A percentile compares a stretch with the other conserved stretches of the same genome.
phyloP scores from a whole-genome alignment of 1,140 invertebrate genomes.

The Arctopsyche grandis region DNA sequence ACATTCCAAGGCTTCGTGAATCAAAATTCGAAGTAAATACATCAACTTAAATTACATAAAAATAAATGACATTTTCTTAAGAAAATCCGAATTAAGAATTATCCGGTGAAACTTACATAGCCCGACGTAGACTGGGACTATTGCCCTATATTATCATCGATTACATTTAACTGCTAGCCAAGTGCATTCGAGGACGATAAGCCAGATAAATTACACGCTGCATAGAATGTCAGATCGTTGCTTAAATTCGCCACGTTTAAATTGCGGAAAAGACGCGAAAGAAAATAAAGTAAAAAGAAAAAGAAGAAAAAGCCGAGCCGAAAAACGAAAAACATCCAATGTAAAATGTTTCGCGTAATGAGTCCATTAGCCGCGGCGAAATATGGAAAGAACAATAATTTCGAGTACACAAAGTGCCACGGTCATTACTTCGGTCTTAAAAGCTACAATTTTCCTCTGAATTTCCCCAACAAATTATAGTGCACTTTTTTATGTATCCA shows the following conservation, averaged over 20 bases:
- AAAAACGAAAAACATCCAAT: background rate
- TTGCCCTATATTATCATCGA: no score
- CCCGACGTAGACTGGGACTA: no score
- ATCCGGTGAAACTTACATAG: no score
- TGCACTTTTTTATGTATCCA: background rate
- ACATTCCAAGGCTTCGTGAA: no score
- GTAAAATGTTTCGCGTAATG: slow-evolving; percentile 27
- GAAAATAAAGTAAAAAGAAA: background rate
- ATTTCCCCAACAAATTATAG: background rate
- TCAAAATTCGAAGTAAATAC: no score
- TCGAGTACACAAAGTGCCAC: slow-evolving; percentile 22
- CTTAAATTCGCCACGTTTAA: background rate
- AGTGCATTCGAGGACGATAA: no score
- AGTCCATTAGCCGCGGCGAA: slow-evolving; percentile 27
- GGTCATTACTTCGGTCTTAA: slow-evolving; percentile 10
- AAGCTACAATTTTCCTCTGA: slow-evolving; percentile 11
- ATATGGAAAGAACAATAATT: slow-evolving; percentile 19
- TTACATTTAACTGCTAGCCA: no score
- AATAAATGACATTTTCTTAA: no score
- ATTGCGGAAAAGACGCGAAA: background rate
- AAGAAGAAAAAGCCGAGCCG: background rate
- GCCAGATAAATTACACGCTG: no score
- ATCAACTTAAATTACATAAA: no score
- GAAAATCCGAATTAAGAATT: no score
- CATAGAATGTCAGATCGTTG: background rate